Evolutionary conservation across 2,113 vertebrate species (phyloP).

Genomic region (Aegotheles bennettii): DNA sequence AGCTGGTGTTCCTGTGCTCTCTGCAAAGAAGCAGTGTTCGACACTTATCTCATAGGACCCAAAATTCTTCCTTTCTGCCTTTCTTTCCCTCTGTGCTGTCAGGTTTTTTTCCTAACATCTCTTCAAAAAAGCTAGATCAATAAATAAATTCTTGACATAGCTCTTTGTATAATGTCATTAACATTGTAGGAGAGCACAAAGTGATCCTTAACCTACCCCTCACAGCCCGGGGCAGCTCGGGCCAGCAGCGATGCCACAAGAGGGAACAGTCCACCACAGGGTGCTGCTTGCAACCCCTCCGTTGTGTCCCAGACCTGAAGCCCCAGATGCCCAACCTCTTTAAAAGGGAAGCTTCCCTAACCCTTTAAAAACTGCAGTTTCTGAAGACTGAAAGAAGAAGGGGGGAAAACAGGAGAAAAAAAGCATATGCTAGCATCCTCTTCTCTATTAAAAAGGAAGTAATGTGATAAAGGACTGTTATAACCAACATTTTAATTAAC

Average conservation of each 20-base stretch:
- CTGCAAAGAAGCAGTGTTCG: conserved; percentile 30
- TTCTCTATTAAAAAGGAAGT: not conserved
- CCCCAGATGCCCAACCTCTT: not conserved
- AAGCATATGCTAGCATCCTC: not conserved
- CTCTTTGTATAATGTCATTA: not conserved
- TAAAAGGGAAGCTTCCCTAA: not conserved
- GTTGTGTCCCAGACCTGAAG: not conserved
- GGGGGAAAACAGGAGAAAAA: not conserved
- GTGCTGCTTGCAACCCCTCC: not conserved
- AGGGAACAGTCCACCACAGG: not conserved
- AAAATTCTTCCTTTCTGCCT: conserved; percentile 56
- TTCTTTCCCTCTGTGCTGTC: not conserved
- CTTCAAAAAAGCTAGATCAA: conserved; percentile 10
- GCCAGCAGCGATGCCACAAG: not conserved
- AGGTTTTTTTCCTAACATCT: not conserved
- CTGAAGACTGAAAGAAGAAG: not conserved
- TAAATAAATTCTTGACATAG: conserved; percentile 6
- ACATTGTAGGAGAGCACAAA: not conserved
- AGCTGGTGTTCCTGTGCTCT: conserved; percentile 61
- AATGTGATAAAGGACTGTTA: not conserved
- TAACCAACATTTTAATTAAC: not conserved
- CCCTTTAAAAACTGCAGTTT: not conserved
- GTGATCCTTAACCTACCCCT: not conserved
- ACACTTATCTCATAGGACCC: conserved; percentile 60
- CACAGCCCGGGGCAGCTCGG: not conserved